phyloP scores from a whole-genome alignment of 2,113 vertebrate species.

The Urocitellus parryii region DNA sequence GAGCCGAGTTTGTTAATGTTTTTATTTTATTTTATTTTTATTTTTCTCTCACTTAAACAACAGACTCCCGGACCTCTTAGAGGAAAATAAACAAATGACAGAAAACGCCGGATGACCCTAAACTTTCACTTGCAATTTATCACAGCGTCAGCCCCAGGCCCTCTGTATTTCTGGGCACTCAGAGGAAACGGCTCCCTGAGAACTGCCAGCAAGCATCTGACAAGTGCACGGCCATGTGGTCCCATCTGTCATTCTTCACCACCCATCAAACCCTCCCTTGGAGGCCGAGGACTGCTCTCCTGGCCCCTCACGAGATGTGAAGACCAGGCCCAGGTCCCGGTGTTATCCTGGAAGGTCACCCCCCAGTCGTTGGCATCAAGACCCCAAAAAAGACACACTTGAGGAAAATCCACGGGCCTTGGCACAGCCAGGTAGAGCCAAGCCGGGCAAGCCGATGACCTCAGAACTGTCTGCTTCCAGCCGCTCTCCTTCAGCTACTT shows the following conservation, averaged over 20 bases:
- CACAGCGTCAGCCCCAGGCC: background rate
- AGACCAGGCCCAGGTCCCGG: background rate
- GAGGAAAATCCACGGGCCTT: background rate
- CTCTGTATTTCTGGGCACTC: background rate
- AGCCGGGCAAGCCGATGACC: background rate
- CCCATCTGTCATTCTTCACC: background rate
- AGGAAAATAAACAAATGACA: background rate
- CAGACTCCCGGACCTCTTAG: background rate
- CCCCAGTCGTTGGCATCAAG: background rate
- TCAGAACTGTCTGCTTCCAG: background rate
- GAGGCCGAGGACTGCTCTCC: background rate
- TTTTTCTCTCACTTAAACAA: background rate
- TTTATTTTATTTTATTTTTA: background rate
- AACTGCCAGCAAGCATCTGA: background rate
- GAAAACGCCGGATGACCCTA: background rate
- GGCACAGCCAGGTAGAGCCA: background rate
- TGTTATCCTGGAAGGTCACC: background rate
- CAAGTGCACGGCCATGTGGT: background rate
- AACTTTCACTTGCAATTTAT: background rate
- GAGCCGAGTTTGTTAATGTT: background rate
- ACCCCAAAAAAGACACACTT: background rate
- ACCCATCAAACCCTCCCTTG: accelerated
- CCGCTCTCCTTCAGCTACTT: background rate
- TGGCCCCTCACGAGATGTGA: background rate
- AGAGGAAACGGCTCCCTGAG: background rate